These are phyloP conservation scores for Carlito syrichta DNA, from an alignment of 2,113 vertebrate genomes.

Conservation along the genomic window DNA sequence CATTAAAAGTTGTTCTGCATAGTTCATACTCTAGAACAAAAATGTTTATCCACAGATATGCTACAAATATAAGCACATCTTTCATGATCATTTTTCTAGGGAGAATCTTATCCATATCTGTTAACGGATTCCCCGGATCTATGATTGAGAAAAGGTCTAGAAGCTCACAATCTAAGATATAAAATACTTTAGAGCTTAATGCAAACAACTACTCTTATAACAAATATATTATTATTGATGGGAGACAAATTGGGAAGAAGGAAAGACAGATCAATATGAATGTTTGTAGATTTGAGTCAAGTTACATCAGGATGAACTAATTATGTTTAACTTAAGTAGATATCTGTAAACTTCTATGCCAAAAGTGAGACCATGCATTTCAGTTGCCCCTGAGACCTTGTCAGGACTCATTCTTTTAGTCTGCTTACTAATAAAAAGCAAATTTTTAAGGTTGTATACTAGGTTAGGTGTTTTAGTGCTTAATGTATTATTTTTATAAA, in stretches of 20 bases:
- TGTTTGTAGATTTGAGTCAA: not conserved
- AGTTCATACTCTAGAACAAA: not conserved
- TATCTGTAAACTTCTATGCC: not conserved
- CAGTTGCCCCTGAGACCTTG: not conserved
- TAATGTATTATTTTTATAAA: not conserved
- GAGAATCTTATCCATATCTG: not conserved
- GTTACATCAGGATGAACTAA: not conserved
- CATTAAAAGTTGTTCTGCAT: not conserved
- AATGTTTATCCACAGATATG: not conserved
- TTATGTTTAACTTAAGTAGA: not conserved
- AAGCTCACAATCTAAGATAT: not conserved
- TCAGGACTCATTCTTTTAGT: not conserved
- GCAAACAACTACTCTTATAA: not conserved
- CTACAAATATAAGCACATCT: not conserved
- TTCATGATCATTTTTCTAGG: not conserved
- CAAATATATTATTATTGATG: not conserved
- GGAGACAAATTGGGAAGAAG: not conserved
- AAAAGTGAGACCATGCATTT: not conserved
- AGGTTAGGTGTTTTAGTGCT: not conserved
- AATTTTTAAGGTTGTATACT: not conserved
- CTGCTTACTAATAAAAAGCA: not conserved
- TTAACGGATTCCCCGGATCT: not conserved
- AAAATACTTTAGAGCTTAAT: not conserved
- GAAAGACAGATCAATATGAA: not conserved
- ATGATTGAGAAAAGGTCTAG: not conserved